Conservation (phyloP, 1,140 invertebrate species). For the Pachypsylla venusta region DNA sequence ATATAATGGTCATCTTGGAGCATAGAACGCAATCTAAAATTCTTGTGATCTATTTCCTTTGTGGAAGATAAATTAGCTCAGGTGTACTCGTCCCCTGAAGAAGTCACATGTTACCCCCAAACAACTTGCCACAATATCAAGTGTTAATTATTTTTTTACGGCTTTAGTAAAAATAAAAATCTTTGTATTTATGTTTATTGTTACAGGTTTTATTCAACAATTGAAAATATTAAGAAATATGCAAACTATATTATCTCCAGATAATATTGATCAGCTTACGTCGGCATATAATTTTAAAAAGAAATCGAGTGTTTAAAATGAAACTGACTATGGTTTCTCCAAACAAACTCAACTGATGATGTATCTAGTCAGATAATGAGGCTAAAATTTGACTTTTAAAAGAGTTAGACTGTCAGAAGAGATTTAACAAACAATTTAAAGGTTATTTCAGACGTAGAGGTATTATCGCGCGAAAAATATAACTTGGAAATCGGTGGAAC, state of each 20-base stretch:
- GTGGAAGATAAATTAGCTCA: not conserved
- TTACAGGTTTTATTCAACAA: slow-evolving; percentile 4
- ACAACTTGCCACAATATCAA: not conserved
- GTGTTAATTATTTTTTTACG: not conserved
- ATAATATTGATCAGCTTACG: not conserved
- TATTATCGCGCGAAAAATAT: no score
- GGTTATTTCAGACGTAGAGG: no score
- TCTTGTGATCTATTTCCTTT: no score
- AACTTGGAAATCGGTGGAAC: no score
- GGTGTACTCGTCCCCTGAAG: not conserved
- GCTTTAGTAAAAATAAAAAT: not conserved
- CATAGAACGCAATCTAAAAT: no score
- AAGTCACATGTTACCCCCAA: not conserved
- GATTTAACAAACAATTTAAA: no score
- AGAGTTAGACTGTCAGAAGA: no score
- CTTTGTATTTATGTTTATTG: not conserved
- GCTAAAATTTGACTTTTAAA: no score
- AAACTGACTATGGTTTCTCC: no score
- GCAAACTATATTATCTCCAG: slow-evolving; percentile 2
- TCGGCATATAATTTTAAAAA: not conserved
- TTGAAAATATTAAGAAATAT: slow-evolving; percentile 6
- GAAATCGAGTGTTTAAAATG: not conserved
- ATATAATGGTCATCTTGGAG: no score
- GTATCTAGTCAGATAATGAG: no score
- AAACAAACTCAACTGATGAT: no score